Conservation (phyloP, 2,888 invertebrate species). For the Koerneria pararmatus region DNA sequence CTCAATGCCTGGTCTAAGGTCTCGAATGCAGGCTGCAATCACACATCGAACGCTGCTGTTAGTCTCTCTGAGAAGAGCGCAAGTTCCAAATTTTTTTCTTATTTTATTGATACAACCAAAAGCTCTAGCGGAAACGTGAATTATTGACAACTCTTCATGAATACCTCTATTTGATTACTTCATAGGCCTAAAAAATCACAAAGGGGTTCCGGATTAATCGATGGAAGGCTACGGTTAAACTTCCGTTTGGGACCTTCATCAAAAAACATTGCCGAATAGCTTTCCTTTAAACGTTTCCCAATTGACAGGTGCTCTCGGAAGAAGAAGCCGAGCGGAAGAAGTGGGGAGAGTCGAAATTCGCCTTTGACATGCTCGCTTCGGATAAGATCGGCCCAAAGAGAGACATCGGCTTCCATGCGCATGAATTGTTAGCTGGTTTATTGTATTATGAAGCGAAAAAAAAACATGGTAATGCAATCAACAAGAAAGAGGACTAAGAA, state of each 20-base stretch:
- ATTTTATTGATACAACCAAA: slow-evolving; percentile 4
- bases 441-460: neutral
- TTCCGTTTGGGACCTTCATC: no score
- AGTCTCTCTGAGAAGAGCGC: no score
- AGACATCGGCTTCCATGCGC: slow-evolving; percentile 79
- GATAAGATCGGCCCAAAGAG: slow-evolving; percentile 78
- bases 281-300: no score
- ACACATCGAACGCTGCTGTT: slow-evolving; percentile 19
- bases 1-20: slow-evolving; percentile 23
- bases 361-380: slow-evolving; percentile 86
- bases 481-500: neutral
- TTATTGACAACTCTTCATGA: no score
- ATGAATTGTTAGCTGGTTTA: slow-evolving; percentile 68
- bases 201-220: no score
- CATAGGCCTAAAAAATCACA: no score
- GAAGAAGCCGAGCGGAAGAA: slow-evolving; percentile 19
- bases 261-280: no score
- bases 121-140: no score
- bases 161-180: no score
- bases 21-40: slow-evolving; percentile 22
- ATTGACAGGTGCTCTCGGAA: no score
- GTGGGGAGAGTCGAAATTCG: slow-evolving; percentile 77
- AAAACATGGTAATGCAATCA: neutral
- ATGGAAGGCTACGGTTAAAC: no score
- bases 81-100: no score